phyloP scores from a whole-genome alignment of 2,888 invertebrate genomes.

The Kuschelorhynchus macadamiae region DNA sequence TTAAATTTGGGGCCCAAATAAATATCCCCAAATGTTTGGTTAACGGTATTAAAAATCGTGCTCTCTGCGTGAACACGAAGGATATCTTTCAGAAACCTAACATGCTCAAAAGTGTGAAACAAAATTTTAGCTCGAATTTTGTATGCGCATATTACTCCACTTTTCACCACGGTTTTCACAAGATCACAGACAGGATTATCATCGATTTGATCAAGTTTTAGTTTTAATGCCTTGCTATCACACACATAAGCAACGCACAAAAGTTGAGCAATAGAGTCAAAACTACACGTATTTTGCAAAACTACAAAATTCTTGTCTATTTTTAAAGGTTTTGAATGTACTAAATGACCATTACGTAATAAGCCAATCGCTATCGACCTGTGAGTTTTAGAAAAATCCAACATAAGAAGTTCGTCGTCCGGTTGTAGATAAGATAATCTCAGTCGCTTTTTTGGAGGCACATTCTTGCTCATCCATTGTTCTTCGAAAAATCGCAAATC shows the following conservation, averaged over 20 bases:
- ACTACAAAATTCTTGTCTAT: neutral
- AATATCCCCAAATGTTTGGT: neutral
- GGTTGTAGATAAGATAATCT: constrained; percentile 11
- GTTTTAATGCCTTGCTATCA: neutral
- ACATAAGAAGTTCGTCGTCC: no score
- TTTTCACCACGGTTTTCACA: neutral
- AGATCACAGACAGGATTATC: neutral
- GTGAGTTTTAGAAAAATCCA: constrained; percentile 9
- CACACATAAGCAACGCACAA: constrained; percentile 12
- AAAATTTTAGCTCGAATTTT: constrained; percentile 6
- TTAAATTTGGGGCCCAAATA: constrained; percentile 2
- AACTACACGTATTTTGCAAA: constrained; percentile 11
- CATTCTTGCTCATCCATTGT: constrained; percentile 15
- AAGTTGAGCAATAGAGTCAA: constrained; percentile 7
- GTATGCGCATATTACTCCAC: neutral
- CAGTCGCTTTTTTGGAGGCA: constrained; percentile 11
- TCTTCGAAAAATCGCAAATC: constrained; percentile 3
- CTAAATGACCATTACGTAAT: constrained; percentile 11
- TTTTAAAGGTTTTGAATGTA: constrained; percentile 10
- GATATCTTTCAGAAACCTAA: neutral
- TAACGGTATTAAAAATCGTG: constrained; percentile 1
- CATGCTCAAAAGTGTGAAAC: constrained; percentile 2
- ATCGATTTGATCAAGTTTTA: neutral
- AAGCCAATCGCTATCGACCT: constrained; percentile 7
- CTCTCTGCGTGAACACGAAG: constrained; percentile 3